Evolutionary conservation across 2,113 vertebrate genomes (phyloP).

Genomic region (Tachycineta bicolor): DNA sequence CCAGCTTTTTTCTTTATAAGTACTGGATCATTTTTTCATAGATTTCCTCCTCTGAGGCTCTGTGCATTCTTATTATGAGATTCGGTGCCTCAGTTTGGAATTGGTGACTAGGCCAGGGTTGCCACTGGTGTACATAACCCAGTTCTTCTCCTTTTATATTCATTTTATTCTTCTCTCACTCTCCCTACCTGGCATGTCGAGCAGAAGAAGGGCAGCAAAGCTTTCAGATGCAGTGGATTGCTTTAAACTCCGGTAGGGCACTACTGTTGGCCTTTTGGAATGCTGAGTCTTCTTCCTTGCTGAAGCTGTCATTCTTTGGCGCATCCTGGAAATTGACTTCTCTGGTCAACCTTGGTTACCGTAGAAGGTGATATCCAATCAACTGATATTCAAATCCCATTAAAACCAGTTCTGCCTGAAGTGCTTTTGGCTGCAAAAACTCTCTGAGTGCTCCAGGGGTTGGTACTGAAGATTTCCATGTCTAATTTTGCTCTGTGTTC

Average conservation of each 20-base stretch:
- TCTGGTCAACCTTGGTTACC: neutral
- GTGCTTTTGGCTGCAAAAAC: neutral
- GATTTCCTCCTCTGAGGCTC: neutral
- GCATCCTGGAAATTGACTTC: neutral
- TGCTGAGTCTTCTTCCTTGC: neutral
- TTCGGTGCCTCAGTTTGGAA: neutral
- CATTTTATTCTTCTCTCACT: neutral
- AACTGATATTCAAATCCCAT: neutral
- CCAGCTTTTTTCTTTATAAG: neutral
- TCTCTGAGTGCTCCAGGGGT: neutral
- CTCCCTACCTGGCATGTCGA: accelerated
- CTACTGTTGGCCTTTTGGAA: neutral
- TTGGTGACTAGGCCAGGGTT: neutral
- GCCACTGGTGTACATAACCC: accelerated
- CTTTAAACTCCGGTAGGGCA: neutral
- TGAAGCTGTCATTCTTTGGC: neutral
- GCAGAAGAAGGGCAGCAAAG: neutral
- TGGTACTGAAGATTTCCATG: neutral
- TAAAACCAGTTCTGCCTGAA: neutral
- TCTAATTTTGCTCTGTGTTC: neutral
- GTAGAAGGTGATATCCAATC: neutral
- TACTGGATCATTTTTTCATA: neutral
- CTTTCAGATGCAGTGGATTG: neutral
- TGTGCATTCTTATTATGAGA: accelerated
- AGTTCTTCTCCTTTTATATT: neutral